Conservation (phyloP, 1,140 invertebrate species). For the Drosophila lacertosa region DNA sequence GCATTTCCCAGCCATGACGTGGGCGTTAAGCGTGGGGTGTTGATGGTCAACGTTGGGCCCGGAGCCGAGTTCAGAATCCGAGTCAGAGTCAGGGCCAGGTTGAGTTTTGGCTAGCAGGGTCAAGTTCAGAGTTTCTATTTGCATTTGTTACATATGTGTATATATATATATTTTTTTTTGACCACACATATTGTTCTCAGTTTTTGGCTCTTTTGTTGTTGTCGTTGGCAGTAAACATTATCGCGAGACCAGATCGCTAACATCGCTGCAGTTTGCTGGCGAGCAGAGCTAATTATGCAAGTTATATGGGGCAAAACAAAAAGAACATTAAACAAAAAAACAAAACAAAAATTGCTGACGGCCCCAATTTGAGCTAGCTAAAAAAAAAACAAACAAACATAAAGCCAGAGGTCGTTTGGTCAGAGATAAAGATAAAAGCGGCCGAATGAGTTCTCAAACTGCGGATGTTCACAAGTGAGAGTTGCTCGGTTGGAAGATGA, state of each 20-base stretch:
- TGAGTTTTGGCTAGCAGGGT: too few species aligned
- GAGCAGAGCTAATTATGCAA: slow-evolving; percentile 36
- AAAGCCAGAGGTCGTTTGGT: slow-evolving; percentile 5
- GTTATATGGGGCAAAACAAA: neutral
- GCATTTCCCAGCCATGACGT: too few species aligned
- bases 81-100: too few species aligned
- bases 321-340: neutral
- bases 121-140: too few species aligned
- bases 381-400: slow-evolving; percentile 15
- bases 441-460: neutral
- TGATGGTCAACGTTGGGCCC: too few species aligned
- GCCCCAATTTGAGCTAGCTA: neutral
- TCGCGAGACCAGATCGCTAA: slow-evolving; percentile 39
- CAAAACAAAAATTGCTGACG: slow-evolving; percentile 19
- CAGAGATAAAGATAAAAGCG: slow-evolving; percentile 21
- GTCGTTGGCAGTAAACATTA: slow-evolving; percentile 6
- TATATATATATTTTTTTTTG: too few species aligned
- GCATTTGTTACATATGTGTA: too few species aligned
- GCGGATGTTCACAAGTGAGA: slow-evolving; percentile 5
- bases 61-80: too few species aligned
- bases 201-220: neutral
- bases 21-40: too few species aligned
- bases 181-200: neutral
- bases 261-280: slow-evolving; percentile 35
- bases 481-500: neutral